Evolutionary conservation across 2,888 invertebrate genomes (phyloP), one percentile per base, ranked within the genome.

Genomic region (Epsilonema sp.): DNA sequence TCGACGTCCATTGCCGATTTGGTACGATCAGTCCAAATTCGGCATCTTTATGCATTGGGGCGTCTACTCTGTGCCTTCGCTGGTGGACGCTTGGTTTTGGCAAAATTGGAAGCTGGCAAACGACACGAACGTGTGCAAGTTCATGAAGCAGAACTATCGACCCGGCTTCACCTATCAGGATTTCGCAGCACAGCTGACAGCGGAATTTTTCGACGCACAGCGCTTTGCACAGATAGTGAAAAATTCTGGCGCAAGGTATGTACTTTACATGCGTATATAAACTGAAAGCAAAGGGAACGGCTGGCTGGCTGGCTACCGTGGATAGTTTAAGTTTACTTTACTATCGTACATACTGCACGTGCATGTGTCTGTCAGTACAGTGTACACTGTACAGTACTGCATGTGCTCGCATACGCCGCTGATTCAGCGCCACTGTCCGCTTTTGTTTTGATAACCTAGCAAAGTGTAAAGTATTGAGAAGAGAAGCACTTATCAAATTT

Each of bases 21-120:
- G 70, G 70, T 70, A 67, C 52, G 70, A 70, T 53, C 61, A 65
- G 20, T 58, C 60, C 13, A 70, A 70, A 51, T 60, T 71, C 37
- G 70, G 70, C 39, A 64, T 71, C 49, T 71, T 71, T 53, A 62
- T 68, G 40, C 69, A 70, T 54, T 70, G 70, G 70, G 70, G 70
- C 3, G 60, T 69, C 2, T 31, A 31, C 16, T 31, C 31, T 8
- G 31, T 31, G 31, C 66, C 66, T 1, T 44, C 51, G 20, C 49
- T 54, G 23, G 37, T 20, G 23, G 46, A 44, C 3, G 54, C 53
- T 46, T 54, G 54, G 65, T 64, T 67, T 51, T 67, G 66, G 65
- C 31, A 31, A 8, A 31, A 31, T n/a, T 48, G 48, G 48, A 20
- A 48, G 26, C n/a, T n/a, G n/a, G 22, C n/a, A 3, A n/a, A 4